Percentiles rank a stretch among this genome's conserved stretches.
Evolutionary conservation across 2,888 invertebrate species (phyloP).

Genomic region (Coenonympha arcania): DNA sequence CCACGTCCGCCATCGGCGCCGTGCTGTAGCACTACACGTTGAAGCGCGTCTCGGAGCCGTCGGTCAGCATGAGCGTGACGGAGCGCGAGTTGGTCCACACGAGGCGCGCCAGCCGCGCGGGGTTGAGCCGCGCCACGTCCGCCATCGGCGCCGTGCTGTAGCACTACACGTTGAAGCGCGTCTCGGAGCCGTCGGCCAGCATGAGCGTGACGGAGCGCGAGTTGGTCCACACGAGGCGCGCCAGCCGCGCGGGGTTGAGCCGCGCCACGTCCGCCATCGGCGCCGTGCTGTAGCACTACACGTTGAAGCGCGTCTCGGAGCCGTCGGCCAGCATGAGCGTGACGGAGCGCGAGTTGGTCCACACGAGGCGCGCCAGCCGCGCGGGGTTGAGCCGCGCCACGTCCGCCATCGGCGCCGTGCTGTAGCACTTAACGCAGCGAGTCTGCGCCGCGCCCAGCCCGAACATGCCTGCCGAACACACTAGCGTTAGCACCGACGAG

Average conservation of each 20-base stretch:
- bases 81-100: conserved; percentile 97
- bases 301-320: conserved; percentile 79
- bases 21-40: conserved; percentile 96
- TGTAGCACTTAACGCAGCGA: conserved; percentile 95
- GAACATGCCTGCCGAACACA: conserved; percentile 82
- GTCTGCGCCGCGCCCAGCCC: conserved; percentile 98
- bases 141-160: conserved; percentile 95
- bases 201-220: conserved; percentile 93
- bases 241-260: conserved; percentile 90
- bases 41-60: conserved; percentile 97
- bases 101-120: conserved; percentile 90
- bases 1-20: conserved; percentile 91
- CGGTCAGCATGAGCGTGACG: conserved; percentile 94
- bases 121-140: conserved; percentile 88
- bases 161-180: conserved; percentile 85
- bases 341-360: conserved; percentile 95
- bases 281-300: too few species aligned
- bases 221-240: conserved; percentile 96
- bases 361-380: conserved; percentile 91
- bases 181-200: conserved; percentile 96
- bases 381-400: conserved; percentile 89
- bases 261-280: too few species aligned
- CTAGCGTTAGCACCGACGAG: too few species aligned
- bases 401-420: conserved; percentile 93
- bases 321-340: conserved; percentile 97